Evolutionary conservation across 1,140 invertebrate species (phyloP).

Genomic region (Polyergus mexicanus): DNA sequence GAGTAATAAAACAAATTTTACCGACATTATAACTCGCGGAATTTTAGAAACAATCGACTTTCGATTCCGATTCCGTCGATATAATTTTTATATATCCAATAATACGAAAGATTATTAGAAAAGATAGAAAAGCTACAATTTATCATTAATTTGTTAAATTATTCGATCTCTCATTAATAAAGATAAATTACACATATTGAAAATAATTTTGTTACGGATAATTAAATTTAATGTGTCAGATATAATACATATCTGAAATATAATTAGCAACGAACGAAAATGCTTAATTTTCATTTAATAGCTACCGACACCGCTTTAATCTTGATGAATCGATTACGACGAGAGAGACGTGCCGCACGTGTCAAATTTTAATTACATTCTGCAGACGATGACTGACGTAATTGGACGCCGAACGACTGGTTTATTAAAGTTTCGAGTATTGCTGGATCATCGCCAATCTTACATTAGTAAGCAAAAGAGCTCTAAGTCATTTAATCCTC

Average conservation of each 20-base stretch:
- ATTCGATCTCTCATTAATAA: not conserved
- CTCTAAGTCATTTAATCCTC: conserved; percentile 49
- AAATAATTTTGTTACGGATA: not conserved
- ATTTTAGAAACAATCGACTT: conserved; percentile 1
- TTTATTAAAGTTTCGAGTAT: conserved; percentile 55
- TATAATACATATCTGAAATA: not conserved
- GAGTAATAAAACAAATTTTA: conserved; percentile 3
- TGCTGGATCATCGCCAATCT: conserved; percentile 59
- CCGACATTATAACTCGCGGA: not conserved
- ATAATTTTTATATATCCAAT: conserved; percentile 1
- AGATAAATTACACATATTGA: not conserved
- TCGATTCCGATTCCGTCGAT: not conserved
- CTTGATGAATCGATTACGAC: conserved; percentile 22
- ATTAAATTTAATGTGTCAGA: not conserved
- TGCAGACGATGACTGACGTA: conserved; percentile 58
- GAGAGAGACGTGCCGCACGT: conserved; percentile 42
- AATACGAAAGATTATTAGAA: not conserved
- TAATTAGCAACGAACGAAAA: conserved; percentile 2
- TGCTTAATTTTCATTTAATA: conserved; percentile 40
- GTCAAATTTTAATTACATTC: conserved; percentile 54
- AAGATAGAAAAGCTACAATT: not conserved
- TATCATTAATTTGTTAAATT: not conserved
- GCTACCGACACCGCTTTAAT: conserved; percentile 1
- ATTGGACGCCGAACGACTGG: conserved; percentile 46
- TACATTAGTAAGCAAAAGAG: conserved; percentile 61